Percentiles rank a stretch among this genome's conserved stretches.
Conservation (phyloP, 92 coral and sea anemone genomes). For the Galaxea fascicularis region DNA sequence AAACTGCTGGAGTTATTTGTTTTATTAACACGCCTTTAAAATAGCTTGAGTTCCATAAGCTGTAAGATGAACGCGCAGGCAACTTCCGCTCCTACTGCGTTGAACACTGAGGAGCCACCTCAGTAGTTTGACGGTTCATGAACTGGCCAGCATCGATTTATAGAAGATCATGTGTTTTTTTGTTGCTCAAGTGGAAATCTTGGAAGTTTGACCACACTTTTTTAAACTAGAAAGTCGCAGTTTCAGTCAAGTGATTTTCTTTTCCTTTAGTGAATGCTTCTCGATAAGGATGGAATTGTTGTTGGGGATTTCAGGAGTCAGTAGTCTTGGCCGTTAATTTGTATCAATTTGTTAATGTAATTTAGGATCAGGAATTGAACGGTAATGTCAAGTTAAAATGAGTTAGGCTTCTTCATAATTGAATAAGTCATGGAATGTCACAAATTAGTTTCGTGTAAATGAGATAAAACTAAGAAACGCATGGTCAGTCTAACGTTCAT, state of each 20-base stretch:
- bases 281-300: neutral
- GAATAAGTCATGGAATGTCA: conserved; percentile 32
- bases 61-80: neutral
- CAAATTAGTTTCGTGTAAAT: conserved; percentile 24
- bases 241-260: neutral
- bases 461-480: conserved; percentile 14
- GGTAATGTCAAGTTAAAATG: neutral
- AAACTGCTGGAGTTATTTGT: neutral
- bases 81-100: neutral
- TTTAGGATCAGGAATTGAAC: neutral
- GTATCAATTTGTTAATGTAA: neutral
- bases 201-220: neutral
- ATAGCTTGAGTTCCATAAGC: conserved; percentile 10
- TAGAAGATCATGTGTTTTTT: neutral
- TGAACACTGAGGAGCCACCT: no score
- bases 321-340: neutral
- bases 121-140: no score
- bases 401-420: conserved; percentile 17
- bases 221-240: neutral
- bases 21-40: conserved; percentile 3
- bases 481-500: neutral
- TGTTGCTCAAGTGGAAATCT: neutral
- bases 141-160: neutral
- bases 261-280: no score
- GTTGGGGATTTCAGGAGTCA: neutral